Percentiles rank a stretch among this genome's conserved stretches.
These are phyloP conservation scores for Athripsodes cinereus DNA, from an alignment of 2,888 invertebrate genomes.

Conservation along the genomic window DNA sequence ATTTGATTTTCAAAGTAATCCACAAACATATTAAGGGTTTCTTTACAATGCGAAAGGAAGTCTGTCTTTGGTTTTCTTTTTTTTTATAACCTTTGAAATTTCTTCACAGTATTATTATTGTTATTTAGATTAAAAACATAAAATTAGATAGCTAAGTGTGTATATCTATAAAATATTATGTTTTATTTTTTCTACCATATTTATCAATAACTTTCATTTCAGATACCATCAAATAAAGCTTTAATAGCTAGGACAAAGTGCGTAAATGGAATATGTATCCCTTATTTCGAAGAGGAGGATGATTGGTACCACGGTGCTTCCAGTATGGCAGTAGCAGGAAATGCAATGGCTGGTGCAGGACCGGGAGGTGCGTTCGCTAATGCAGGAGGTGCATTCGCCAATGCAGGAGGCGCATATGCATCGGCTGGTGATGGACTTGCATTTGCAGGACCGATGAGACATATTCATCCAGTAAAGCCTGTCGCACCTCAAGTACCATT, in stretches of 20 bases:
- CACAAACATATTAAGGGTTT: too few species aligned
- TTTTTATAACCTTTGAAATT: too few species aligned
- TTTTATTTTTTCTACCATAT: too few species aligned
- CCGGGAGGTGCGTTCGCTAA: background rate
- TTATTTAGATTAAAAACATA: too few species aligned
- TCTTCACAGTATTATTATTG: too few species aligned
- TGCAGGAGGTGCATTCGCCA: background rate
- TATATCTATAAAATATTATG: too few species aligned
- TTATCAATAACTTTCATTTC: too few species aligned
- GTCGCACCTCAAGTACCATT: background rate
- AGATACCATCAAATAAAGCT: background rate
- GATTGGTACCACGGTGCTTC: background rate
- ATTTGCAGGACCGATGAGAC: background rate
- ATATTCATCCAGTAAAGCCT: background rate
- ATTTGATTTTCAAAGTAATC: too few species aligned
- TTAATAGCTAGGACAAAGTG: background rate
- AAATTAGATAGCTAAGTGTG: too few species aligned
- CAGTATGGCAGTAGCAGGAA: background rate
- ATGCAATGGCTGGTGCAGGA: background rate
- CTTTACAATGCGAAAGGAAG: too few species aligned
- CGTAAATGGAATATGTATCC: slow-evolving; percentile 6
- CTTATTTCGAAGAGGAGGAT: background rate
- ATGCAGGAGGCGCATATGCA: background rate
- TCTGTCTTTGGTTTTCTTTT: too few species aligned
- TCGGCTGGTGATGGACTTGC: background rate